These are phyloP conservation scores for Lethocerus indicus DNA, from an alignment of 1,140 invertebrate genomes.

Conservation along the genomic window DNA sequence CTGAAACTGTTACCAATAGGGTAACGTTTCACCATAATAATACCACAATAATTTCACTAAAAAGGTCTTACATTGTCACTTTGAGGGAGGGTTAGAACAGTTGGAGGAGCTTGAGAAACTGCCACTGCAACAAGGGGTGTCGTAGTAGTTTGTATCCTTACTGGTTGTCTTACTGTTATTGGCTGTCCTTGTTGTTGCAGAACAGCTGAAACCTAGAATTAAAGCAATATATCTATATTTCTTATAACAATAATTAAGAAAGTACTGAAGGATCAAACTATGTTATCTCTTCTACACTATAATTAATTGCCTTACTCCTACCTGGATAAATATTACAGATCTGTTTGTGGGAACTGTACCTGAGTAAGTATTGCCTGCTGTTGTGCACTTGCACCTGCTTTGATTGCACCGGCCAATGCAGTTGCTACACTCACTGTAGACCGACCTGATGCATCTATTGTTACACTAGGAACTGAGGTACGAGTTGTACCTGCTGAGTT, in stretches of 20 bases:
- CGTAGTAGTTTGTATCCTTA: slow-evolving; percentile 18
- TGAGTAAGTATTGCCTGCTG: slow-evolving; percentile 22
- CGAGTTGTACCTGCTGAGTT: slow-evolving; percentile 14
- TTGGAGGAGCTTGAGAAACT: slow-evolving; percentile 17
- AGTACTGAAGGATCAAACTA: too few species aligned
- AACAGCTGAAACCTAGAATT: slow-evolving; percentile 20
- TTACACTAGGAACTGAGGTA: too few species aligned
- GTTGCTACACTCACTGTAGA: too few species aligned
- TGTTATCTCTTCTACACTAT: too few species aligned
- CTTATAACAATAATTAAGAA: too few species aligned
- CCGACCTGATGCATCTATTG: slow-evolving; percentile 18
- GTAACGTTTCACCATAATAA: too few species aligned
- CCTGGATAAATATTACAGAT: too few species aligned
- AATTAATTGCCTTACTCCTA: too few species aligned
- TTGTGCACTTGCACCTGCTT: slow-evolving; percentile 18
- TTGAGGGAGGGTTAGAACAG: slow-evolving; percentile 14
- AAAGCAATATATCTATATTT: background rate
- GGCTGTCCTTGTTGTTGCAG: slow-evolving; percentile 20
- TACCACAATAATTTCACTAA: too few species aligned
- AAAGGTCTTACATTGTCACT: background rate
- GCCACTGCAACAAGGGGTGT: slow-evolving; percentile 19
- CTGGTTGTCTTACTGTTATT: slow-evolving; percentile 17
- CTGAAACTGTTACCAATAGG: too few species aligned
- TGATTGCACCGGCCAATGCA: slow-evolving; percentile 20
- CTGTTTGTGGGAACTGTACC: too few species aligned